Base-by-base conservation (phyloP, 1,140 invertebrate species). In the Holcopasites calliopsidis region DNA sequence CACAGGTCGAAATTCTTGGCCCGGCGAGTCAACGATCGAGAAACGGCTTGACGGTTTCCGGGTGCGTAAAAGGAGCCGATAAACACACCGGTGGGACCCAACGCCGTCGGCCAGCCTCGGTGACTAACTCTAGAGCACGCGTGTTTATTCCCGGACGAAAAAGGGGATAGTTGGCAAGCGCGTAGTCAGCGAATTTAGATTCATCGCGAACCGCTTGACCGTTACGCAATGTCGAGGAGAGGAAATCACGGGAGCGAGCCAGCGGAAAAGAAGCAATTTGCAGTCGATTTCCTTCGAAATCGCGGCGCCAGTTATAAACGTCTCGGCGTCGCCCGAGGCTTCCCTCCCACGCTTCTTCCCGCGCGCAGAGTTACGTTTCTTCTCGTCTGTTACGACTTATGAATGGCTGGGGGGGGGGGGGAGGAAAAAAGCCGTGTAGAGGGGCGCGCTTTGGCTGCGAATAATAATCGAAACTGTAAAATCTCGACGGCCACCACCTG, bases 131-230 rank as follows among this genome's bases (percentile, higher is more conserved):
- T 73, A 64, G 65, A 57, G 64, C 28, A 33, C 40, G 74, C 33
- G 60, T 44, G 21, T 83, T 79, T 86, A 86, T 86, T 86, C 69
- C 57, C 66, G 71, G 78, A 44, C 68, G 65, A 76, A 85, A 85
- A 85, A 81, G 74, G 71, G 61, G 62, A n/a, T 73, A 69, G 70
- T 84, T 85, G 83, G 85, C 84, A 85, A 62, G 57, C 78, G 49
- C n/a, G 38, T 38, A 40, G 55, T 54, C 49, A 28, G 70, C 81
- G 75, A 60, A 86, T 86, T 85, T 86, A 86, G 85, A 84, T 81
- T 55, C 71, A 26, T 66, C 66, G 73, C 50, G 52, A 70, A 58
- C 44, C 44, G 52, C 64, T 71, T 66, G 70, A 62, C 42, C 64
- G 70, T 83, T 83, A 54, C 72, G 77, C 68, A 83, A 83, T 47